Percentiles rank a stretch among this genome's conserved stretches.
These are phyloP conservation scores for Spodoptera littoralis DNA, from an alignment of 2,888 invertebrate genomes.

Conservation along the genomic window DNA sequence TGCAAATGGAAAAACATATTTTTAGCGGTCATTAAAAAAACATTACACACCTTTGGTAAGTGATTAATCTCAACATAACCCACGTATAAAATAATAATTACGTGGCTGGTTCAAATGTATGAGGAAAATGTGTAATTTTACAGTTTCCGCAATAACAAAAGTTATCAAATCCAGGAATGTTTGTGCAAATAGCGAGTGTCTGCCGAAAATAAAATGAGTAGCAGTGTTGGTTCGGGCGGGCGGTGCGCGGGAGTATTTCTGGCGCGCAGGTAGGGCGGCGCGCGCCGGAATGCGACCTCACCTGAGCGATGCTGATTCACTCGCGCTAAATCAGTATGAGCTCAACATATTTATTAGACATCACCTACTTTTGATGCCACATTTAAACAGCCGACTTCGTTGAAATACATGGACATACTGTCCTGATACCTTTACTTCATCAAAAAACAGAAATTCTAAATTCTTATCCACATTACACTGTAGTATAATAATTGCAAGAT, in stretches of 20 bases:
- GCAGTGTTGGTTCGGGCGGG: constrained; percentile 69
- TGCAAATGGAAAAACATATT: too few relatives aligned
- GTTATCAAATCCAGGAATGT: constrained; percentile 65
- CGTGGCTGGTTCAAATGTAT: neutral
- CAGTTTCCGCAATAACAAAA: constrained; percentile 61
- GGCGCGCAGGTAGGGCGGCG: constrained; percentile 85
- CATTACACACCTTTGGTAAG: too few relatives aligned
- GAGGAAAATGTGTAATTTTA: constrained; percentile 28
- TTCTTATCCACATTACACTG: too few relatives aligned
- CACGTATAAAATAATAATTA: neutral
- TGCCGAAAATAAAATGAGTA: constrained; percentile 74
- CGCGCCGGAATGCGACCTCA: constrained; percentile 87
- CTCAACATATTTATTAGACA: constrained; percentile 79
- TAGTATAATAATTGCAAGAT: too few relatives aligned
- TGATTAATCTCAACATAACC: too few relatives aligned
- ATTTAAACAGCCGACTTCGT: constrained; percentile 59
- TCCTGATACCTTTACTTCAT: too few relatives aligned
- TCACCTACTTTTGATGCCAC: constrained; percentile 69
- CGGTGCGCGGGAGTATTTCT: constrained; percentile 83
- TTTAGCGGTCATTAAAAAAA: too few relatives aligned
- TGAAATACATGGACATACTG: constrained; percentile 30
- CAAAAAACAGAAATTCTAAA: too few relatives aligned
- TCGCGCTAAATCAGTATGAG: constrained; percentile 83
- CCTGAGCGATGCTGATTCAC: constrained; percentile 86
- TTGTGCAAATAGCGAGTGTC: constrained; percentile 64